Conservation (phyloP, 2,113 vertebrate genomes). For the Hippocampus mohnikei region DNA sequence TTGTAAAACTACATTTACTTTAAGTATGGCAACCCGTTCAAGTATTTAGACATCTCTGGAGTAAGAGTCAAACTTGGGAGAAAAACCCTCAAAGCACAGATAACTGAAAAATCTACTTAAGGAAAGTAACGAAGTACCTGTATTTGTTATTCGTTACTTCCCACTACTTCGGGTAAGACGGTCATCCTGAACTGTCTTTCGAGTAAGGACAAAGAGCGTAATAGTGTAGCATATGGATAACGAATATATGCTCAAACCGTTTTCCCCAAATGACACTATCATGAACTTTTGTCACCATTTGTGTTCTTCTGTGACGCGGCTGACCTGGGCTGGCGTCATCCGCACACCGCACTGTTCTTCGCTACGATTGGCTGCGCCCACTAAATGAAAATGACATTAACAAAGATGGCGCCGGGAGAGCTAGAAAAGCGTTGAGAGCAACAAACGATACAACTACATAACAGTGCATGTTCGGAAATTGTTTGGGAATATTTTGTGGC, state of each 20-base stretch:
- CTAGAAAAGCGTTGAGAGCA: constrained; percentile 62
- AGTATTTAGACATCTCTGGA: too few species aligned
- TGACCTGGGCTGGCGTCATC: constrained; percentile 23
- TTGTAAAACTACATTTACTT: not conserved
- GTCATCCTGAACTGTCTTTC: too few species aligned
- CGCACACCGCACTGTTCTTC: not conserved
- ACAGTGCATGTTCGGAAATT: constrained; percentile 5
- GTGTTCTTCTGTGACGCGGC: constrained; percentile 22
- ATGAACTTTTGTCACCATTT: not conserved
- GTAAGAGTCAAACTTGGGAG: too few species aligned
- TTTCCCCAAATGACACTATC: not conserved
- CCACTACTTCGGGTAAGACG: too few species aligned
- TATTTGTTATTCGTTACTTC: too few species aligned
- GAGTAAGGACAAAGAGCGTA: too few species aligned
- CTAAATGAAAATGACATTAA: constrained; percentile 62
- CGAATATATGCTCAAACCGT: not conserved
- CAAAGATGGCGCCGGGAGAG: constrained; percentile 72
- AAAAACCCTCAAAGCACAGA: too few species aligned
- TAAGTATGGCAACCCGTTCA: too few species aligned
- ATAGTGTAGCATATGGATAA: too few species aligned
- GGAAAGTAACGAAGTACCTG: too few species aligned
- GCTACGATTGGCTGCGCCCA: constrained; percentile 43
- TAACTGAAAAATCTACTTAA: too few species aligned
- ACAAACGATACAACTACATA: constrained; percentile 39
- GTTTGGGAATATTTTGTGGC: not conserved